Evolutionary conservation across 2,888 invertebrate species (phyloP).

Genomic region (Bellardia bayeri): DNA sequence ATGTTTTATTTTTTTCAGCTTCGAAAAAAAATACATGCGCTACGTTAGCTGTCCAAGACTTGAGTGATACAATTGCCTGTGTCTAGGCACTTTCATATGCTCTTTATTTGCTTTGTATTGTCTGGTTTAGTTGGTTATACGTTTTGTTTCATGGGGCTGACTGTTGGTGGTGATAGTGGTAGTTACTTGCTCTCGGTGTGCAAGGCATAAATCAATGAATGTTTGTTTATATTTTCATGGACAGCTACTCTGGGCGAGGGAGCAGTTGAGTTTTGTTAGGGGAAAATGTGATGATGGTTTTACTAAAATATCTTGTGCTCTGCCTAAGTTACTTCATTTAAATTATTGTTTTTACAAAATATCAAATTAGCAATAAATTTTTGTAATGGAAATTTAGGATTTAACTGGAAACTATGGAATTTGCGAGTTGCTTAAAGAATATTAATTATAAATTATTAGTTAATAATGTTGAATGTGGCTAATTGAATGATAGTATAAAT

Average conservation of each 20-base stretch:
- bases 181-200: constrained; percentile 26
- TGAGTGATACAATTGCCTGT: constrained; percentile 58
- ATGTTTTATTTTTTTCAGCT: constrained; percentile 38
- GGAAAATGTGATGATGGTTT: too few relatives aligned
- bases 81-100: constrained; percentile 31
- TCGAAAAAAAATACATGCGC: constrained; percentile 59
- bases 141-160: not conserved
- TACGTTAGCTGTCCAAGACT: constrained; percentile 70
- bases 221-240: constrained; percentile 52
- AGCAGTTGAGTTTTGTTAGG: not conserved
- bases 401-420: too few relatives aligned
- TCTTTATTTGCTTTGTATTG: constrained; percentile 35
- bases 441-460: too few relatives aligned
- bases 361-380: too few relatives aligned
- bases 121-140: not conserved
- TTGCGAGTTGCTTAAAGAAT: too few relatives aligned
- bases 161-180: constrained; percentile 30
- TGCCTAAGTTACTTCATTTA: too few relatives aligned
- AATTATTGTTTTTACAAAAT: too few relatives aligned
- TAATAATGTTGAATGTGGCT: too few relatives aligned
- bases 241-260: constrained; percentile 6
- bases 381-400: too few relatives aligned
- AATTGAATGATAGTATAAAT: too few relatives aligned
- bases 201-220: constrained; percentile 58
- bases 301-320: too few relatives aligned